phyloP scores from a whole-genome alignment of 1,140 invertebrate genomes.

The Pachyrhynchus sulphureomaculatus region DNA sequence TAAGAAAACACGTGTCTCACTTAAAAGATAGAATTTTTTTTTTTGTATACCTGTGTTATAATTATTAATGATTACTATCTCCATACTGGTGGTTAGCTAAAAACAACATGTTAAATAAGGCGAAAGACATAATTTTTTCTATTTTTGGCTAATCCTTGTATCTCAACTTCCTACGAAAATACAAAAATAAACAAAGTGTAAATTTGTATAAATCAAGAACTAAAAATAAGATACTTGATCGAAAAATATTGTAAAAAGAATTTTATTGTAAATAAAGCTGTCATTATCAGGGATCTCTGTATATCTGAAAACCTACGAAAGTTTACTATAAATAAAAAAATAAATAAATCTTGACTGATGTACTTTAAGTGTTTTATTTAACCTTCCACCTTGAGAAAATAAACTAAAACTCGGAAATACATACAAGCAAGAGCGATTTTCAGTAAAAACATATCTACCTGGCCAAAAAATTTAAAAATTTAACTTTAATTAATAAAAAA shows the following conservation, averaged over 20 bases:
- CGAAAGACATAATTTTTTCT: no score
- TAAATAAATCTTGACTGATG: constrained; percentile 43
- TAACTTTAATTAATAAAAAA: no score
- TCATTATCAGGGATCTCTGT: constrained; percentile 45
- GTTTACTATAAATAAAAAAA: constrained; percentile 42
- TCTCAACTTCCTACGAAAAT: not conserved
- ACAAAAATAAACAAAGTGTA: constrained; percentile 11
- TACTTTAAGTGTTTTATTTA: constrained; percentile 32
- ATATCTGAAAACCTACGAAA: constrained; percentile 36
- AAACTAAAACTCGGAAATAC: not conserved
- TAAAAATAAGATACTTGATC: constrained; percentile 4
- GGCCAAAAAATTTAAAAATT: no score
- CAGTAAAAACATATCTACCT: no score
- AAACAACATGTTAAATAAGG: no score
- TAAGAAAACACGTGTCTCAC: no score
- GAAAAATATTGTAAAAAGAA: constrained; percentile 36
- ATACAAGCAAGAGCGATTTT: not conserved
- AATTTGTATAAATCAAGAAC: not conserved
- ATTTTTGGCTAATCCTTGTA: not conserved
- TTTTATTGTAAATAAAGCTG: constrained; percentile 42
- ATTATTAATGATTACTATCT: no score
- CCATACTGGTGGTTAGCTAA: no score
- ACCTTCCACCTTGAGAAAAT: constrained; percentile 4
- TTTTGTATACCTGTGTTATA: no score
- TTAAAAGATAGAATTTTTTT: no score